Conservation (phyloP, 2,113 vertebrate species). For the Tachycineta bicolor region DNA sequence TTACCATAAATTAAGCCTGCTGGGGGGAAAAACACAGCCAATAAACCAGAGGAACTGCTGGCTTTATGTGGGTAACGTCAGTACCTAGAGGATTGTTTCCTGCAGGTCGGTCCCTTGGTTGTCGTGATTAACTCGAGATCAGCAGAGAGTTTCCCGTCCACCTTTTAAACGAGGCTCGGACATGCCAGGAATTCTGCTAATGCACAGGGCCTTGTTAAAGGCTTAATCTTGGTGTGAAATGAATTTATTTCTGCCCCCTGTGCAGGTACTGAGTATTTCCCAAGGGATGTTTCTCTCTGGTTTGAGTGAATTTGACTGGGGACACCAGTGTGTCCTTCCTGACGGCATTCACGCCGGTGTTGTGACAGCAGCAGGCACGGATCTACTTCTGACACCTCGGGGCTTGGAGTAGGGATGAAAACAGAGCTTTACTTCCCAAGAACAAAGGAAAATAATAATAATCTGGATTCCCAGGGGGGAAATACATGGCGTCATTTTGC, state of each 20-base stretch:
- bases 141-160: constrained; percentile 53
- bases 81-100: constrained; percentile 55
- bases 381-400: neutral
- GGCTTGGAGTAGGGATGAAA: neutral
- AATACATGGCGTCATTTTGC: neutral
- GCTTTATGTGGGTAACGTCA: constrained; percentile 64
- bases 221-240: constrained; percentile 21
- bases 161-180: constrained; percentile 47
- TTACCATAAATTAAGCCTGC: constrained; percentile 69
- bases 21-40: constrained; percentile 52
- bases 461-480: neutral
- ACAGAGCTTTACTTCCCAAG: neutral
- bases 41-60: constrained; percentile 58
- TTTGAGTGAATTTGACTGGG: neutral
- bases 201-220: constrained; percentile 50
- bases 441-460: too few species aligned
- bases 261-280: constrained; percentile 18
- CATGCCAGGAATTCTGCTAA: constrained; percentile 46
- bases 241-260: constrained; percentile 5
- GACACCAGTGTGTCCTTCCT: neutral
- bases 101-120: constrained; percentile 15
- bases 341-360: neutral
- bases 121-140: constrained; percentile 39
- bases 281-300: neutral
- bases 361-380: neutral